Evolutionary conservation across 2,797 vertebrate genomes (phyloP).

Genomic region (Ciconia nigra): DNA sequence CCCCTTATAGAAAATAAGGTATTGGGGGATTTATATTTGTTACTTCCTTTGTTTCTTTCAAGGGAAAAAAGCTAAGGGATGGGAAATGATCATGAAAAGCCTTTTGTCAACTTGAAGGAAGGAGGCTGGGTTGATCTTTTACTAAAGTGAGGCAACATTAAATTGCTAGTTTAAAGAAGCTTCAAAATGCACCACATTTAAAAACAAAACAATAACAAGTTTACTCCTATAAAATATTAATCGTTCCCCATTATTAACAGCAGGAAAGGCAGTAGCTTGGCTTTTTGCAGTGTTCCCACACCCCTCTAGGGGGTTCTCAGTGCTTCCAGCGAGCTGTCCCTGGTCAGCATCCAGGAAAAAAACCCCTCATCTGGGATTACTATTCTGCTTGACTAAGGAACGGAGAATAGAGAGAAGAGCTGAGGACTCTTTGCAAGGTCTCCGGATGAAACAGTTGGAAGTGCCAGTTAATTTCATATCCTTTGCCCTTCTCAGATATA

Average conservation of each 20-base stretch:
- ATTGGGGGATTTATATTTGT: neutral
- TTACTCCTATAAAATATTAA: neutral
- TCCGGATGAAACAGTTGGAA: neutral
- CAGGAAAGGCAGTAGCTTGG: neutral
- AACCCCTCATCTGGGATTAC: neutral
- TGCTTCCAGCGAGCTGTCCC: neutral
- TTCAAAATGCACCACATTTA: neutral
- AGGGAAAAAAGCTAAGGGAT: neutral
- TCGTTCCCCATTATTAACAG: neutral
- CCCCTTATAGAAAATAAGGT: neutral
- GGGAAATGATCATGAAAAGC: slow-evolving; percentile 3
- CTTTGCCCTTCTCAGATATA: neutral
- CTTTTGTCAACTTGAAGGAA: neutral
- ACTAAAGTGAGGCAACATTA: neutral
- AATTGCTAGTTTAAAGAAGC: neutral
- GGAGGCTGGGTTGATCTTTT: neutral
- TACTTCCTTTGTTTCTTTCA: slow-evolving; percentile 7
- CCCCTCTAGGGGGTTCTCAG: neutral
- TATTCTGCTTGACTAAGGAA: neutral
- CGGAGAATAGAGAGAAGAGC: neutral
- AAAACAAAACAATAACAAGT: neutral
- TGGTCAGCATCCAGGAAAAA: neutral
- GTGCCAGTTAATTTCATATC: neutral
- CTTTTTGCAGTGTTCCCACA: neutral
- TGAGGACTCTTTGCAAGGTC: neutral